Evolutionary conservation across 2,888 invertebrate genomes (phyloP).

Genomic region (Cantharis rustica): DNA sequence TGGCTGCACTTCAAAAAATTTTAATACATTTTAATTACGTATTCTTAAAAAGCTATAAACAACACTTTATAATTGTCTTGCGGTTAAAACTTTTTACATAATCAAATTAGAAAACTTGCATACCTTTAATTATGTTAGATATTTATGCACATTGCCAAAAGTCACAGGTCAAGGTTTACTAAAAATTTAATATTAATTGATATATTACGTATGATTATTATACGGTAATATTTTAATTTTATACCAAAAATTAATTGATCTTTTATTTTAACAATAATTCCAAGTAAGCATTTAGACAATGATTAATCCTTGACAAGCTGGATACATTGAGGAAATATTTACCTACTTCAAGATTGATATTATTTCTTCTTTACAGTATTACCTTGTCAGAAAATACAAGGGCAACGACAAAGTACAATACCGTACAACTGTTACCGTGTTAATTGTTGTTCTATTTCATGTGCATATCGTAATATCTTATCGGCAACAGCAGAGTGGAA

Average conservation of each 20-base stretch:
- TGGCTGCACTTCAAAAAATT: background rate
- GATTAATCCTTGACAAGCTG: background rate
- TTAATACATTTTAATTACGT: background rate
- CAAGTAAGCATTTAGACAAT: background rate
- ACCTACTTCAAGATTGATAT: background rate
- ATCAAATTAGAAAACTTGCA: background rate
- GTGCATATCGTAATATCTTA: background rate
- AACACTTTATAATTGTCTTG: background rate
- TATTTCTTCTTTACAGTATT: constrained; percentile 7
- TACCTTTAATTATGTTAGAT: background rate
- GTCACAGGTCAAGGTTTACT: background rate
- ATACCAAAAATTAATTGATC: background rate
- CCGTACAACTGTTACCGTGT: constrained; percentile 6
- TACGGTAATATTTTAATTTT: background rate
- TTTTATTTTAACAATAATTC: background rate
- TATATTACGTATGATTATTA: background rate
- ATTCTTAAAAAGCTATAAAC: background rate
- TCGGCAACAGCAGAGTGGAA: background rate
- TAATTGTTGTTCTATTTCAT: background rate
- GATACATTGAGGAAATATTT: background rate
- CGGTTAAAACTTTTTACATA: background rate
- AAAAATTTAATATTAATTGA: background rate
- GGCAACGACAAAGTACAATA: constrained; percentile 11
- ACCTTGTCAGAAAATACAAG: constrained; percentile 11
- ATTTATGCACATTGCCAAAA: background rate